These are phyloP conservation scores for Papilio aristodemus DNA, from an alignment of 1,140 invertebrate genomes.

Conservation along the genomic window DNA sequence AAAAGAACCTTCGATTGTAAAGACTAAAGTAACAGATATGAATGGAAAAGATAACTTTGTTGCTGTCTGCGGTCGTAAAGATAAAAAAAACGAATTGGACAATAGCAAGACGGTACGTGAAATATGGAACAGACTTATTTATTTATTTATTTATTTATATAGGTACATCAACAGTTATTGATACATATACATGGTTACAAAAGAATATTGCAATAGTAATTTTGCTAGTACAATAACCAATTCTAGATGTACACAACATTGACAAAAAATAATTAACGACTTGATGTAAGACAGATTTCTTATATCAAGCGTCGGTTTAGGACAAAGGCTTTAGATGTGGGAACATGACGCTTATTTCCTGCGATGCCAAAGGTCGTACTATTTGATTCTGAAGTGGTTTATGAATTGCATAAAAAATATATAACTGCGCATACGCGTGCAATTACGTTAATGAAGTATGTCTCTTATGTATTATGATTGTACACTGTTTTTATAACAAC, in stretches of 20 bases:
- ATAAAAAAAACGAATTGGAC: constrained; percentile 26
- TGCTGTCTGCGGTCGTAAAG: constrained; percentile 4
- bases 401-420: neutral
- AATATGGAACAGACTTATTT: constrained; percentile 26
- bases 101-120: constrained; percentile 30
- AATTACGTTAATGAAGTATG: neutral
- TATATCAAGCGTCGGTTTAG: constrained; percentile 13
- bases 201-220: too few relatives aligned
- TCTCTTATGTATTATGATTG: neutral
- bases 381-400: neutral
- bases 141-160: too few relatives aligned
- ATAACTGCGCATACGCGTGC: neutral
- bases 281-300: neutral
- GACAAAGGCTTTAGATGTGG: neutral
- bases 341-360: neutral
- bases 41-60: constrained; percentile 29
- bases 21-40: neutral
- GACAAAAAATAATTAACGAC: too few relatives aligned
- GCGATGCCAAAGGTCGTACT: neutral
- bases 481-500: neutral
- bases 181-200: too few relatives aligned
- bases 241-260: too few relatives aligned
- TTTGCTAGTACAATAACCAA: too few relatives aligned
- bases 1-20: neutral
- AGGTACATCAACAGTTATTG: too few relatives aligned